Base-by-base conservation (phyloP, 2,797 vertebrate genomes). In the Acridotheres tristis region DNA sequence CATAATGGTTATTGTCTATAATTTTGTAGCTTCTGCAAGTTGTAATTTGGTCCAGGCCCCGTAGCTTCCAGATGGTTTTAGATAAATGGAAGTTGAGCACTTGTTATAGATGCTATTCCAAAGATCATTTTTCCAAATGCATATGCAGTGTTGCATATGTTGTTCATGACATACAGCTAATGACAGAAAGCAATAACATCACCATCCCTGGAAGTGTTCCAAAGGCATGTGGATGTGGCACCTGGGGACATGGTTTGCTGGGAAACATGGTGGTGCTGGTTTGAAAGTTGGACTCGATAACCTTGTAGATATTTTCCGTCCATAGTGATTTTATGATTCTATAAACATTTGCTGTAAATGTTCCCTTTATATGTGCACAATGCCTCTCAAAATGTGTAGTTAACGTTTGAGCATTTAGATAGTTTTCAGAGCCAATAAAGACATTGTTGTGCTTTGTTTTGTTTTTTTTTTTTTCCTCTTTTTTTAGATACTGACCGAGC, bases 401-500 rank as follows among this genome's bases (percentile, higher is more conserved):
- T 90, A 72, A 27, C 94, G 77, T 79, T 18, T 50, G 62, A 92
- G 47, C 12, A 22, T 92, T 87, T 61, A 32, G 85, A 34, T 91
- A 72, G 25, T 88, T 94, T 85, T 47, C 68, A 67, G 53, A 93
- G 43, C 32, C 7, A 58, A 50, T 79, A 73, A 93, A 18, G 14
- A 74, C 32, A 45, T 29, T 63, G 34, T 45, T 38, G 1, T 69
- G 3, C 23, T 93, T 87, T 16, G 6, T 21, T 69, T 43, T 17
- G 22, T 92, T 73, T 68, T 23, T 86, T 87, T 87, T 16, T 5
- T 21, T 69, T 34, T 17, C 17, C 91, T 73, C 38, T 68, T 26
- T 86, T 97, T 95, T 54, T 97, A 99, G 99, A 99, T 96, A 99
- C 99, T 92, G 98, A 98, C 88, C 98, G 98, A 95, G 99, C 99